phyloP scores from a whole-genome alignment of 23 tunicate genomes.

The Halocynthia roretzi region DNA sequence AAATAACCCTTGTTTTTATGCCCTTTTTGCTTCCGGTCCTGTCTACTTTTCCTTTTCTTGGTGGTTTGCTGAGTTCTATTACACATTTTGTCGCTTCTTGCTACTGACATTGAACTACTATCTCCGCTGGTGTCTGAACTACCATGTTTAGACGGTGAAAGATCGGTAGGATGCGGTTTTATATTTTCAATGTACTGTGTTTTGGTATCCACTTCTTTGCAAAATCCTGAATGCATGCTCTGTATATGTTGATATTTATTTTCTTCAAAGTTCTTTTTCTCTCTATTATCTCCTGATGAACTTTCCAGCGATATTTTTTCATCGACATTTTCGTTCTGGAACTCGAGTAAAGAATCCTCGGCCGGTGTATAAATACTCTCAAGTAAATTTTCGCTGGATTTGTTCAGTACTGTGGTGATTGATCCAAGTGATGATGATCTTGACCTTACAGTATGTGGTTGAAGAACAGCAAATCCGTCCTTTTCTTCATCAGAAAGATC shows the following conservation, averaged over 20 bases:
- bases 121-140: no score
- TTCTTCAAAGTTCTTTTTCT: not conserved
- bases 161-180: no score
- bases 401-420: slow-evolving; percentile 4
- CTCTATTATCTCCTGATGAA: not conserved
- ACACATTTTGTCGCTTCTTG: no score
- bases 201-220: not conserved
- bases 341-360: not conserved
- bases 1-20: slow-evolving; percentile 23
- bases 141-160: no score
- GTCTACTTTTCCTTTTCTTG: not conserved
- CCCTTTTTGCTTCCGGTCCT: not conserved
- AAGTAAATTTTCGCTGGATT: not conserved
- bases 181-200: no score
- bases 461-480: not conserved
- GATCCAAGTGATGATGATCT: slow-evolving; percentile 20
- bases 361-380: not conserved
- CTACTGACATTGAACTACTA: no score
- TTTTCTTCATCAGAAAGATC: not conserved
- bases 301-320: not conserved
- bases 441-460: not conserved
- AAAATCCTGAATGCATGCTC: slow-evolving; percentile 1
- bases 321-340: not conserved
- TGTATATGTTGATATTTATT: slow-evolving; percentile 3
- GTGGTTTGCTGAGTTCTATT: not conserved